Evolutionary conservation across 2,888 invertebrate species (phyloP).

Genomic region (Lithophane semibrunnea): DNA sequence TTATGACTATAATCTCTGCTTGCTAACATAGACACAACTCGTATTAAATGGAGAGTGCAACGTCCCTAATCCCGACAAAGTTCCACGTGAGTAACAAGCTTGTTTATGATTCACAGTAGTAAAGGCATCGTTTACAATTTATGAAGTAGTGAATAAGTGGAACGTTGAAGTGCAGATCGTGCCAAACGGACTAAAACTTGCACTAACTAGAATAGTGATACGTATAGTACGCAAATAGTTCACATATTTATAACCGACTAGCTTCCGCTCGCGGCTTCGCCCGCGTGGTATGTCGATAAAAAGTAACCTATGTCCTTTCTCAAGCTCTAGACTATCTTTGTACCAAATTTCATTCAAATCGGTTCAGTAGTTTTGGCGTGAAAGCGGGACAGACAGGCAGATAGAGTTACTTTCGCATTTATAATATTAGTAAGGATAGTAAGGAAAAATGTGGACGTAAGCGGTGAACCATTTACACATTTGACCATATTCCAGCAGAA

Average conservation of each 20-base stretch:
- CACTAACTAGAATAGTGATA: constrained; percentile 8
- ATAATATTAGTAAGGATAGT: no score
- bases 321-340: no score
- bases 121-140: constrained; percentile 31
- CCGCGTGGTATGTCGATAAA: no score
- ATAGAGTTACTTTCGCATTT: no score
- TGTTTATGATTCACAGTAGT: constrained; percentile 39
- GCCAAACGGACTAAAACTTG: constrained; percentile 24
- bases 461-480: constrained; percentile 39
- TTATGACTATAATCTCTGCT: no score
- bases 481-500: constrained; percentile 69
- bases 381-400: no score
- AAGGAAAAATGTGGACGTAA: constrained; percentile 21
- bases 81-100: constrained; percentile 33
- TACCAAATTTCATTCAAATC: no score
- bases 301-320: no score
- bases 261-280: no score
- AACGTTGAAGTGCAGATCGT: constrained; percentile 20
- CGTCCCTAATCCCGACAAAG: constrained; percentile 22
- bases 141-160: constrained; percentile 21
- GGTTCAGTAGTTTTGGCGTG: no score
- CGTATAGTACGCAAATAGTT: neutral
- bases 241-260: neutral
- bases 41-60: constrained; percentile 18
- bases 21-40: constrained; percentile 17